Evolutionary conservation across 2,113 vertebrate genomes (phyloP).

Genomic region (Micronycteris hirsuta): DNA sequence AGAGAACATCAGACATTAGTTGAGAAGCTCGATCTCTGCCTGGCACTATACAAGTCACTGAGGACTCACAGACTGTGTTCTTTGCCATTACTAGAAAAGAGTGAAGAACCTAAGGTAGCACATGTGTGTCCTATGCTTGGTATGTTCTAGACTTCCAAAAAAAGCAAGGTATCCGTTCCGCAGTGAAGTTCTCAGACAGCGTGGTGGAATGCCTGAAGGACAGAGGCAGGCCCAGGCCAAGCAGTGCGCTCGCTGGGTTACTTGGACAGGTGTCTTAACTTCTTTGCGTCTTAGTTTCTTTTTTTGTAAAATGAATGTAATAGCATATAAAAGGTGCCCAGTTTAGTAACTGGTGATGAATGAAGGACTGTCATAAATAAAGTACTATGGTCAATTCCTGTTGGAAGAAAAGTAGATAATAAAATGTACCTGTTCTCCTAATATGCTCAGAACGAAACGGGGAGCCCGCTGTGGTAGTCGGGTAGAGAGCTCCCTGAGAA

Average conservation of each 20-base stretch:
- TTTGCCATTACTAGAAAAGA: not conserved
- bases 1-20: not conserved
- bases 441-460: not conserved
- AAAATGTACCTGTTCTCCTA: not conserved
- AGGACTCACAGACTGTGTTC: not conserved
- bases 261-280: not conserved
- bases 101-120: not conserved
- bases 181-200: not conserved
- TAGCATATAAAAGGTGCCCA: not conserved
- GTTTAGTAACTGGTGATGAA: not conserved
- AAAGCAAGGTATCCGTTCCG: not conserved
- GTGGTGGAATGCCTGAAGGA: not conserved
- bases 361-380: slow-evolving; percentile 3
- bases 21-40: not conserved
- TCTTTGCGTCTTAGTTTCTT: slow-evolving; percentile 22
- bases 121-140: not conserved
- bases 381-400: not conserved
- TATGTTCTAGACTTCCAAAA: not conserved
- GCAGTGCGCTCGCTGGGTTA: not conserved
- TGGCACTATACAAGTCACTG: not conserved
- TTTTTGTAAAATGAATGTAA: slow-evolving; percentile 16
- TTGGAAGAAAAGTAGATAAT: not conserved
- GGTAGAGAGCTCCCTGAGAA: not conserved
- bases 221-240: not conserved
- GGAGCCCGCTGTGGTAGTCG: not conserved